Base-by-base conservation (phyloP, 2,888 invertebrate genomes). In the Vesta saturnalis region DNA sequence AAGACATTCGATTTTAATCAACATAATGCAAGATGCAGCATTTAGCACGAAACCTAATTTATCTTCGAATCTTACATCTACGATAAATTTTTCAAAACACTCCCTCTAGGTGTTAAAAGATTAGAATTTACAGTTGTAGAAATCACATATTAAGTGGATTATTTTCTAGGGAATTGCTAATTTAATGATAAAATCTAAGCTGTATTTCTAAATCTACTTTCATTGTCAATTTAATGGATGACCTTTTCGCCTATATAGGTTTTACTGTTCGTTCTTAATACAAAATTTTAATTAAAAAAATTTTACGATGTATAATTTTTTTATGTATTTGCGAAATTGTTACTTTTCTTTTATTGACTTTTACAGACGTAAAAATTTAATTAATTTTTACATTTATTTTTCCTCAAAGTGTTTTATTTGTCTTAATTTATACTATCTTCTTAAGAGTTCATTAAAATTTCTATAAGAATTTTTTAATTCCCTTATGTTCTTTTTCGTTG, bases 11-110 rank as follows among this genome's bases (percentile, higher is more conserved):
- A 21, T n/a, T 58, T 43, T 58, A 58, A 58, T 58, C 39, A 43
- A 58, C 10, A 19, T 16, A 35, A 16, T 30, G 56, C 56, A 56
- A 56, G 35, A 39, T 39, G 57, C 57, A 58, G 14, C 18, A 39
- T 18, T 58, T 58, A 18, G 22, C 35, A 43, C 39, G 39, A 58
- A 58, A 58, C 39, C 15, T 19, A 58, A 58, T 58, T 58, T 58
- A 23, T 35, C 30, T 43, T 58, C 18, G 19, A 39, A 43, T 39
- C 59, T n/a, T n/a, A n/a, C n/a, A n/a, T n/a, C n/a, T n/a, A 14
- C 35, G 30, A 30, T 52, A 52, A 52, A 30, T 30, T 35, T 35
- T 35, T 52, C 49, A 61, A 61, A 16, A 19, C 30, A 35, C 35
- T 49, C 52, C 52, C 21, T 30, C 15, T 23, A 35, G 35, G 52